Base-by-base conservation (phyloP, 2,888 invertebrate species). In the Hydropsyche betteni region DNA sequence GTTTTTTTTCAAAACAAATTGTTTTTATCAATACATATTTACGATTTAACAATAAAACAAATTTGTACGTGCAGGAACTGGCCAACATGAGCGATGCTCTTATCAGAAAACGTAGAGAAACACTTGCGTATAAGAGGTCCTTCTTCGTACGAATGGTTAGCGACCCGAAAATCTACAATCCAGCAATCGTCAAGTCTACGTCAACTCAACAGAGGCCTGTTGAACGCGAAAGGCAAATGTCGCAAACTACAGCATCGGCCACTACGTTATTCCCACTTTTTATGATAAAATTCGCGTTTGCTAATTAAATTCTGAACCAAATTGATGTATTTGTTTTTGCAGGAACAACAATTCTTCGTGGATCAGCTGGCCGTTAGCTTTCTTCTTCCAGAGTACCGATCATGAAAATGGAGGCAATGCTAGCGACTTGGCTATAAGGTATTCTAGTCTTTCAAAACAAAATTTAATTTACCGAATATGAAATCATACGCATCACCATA, bases 141-240 rank as follows among this genome's bases (percentile, higher is more conserved):
- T 97, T 97, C 89, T 97, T 98, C 86, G 98, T 98, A 75, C 94
- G 98, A 70, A 98, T 98, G 98, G 97, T 97, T 79, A 95, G 95
- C 84, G 98, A 98, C 88, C 97, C 98, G 2, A 98, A 97, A 86
- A 94, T 98, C 82, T 96, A 96, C 88, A 96, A 96, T 86, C 96
- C 96, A 50, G 94, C 94, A 77, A 96, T 96, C 82, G 93, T 92
- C 83, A 93, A 93, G 85, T 90, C 92, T 0, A 88, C 92, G 69
- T 90, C 92, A 69, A 85, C 86, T 38, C 86, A 90, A 75, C 85
- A 89, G 34, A 88, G 89, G 64, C 87, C 89, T 0, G 70, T 58
- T 8, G 76, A 74, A 51, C 76, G 75, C 16, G 79, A 79, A 33
- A 68, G 73, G 58, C 74, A 72, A 34, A 53, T 74, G 50, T 78